phyloP scores from a whole-genome alignment of 2,113 vertebrate genomes.

The Laterallus jamaicensis region DNA sequence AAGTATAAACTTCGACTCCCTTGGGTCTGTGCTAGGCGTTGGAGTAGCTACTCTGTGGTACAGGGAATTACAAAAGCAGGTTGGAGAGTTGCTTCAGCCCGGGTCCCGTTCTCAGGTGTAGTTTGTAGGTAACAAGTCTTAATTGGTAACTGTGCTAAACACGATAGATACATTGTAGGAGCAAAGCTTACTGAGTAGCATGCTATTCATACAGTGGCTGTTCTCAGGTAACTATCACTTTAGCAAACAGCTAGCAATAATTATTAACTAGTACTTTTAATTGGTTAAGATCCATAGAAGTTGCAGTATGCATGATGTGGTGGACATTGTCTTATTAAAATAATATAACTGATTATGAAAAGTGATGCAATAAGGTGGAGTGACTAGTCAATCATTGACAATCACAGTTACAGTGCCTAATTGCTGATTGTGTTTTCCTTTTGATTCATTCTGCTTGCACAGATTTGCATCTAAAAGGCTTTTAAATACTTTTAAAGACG shows the following conservation, averaged over 20 bases:
- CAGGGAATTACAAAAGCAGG: fast-evolving
- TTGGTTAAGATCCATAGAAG: neutral
- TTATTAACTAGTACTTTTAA: neutral
- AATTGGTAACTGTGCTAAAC: neutral
- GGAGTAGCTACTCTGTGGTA: fast-evolving
- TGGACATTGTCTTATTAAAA: neutral
- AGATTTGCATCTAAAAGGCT: neutral
- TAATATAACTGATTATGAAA: neutral
- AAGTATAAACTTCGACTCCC: fast-evolving
- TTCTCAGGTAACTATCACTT: neutral
- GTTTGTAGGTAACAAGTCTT: neutral
- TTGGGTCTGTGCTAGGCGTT: fast-evolving
- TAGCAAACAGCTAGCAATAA: neutral
- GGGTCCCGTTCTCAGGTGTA: neutral
- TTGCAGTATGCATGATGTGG: neutral
- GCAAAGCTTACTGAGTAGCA: neutral
- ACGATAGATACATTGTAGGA: fast-evolving
- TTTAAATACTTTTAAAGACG: neutral
- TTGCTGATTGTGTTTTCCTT: neutral
- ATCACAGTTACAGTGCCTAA: neutral
- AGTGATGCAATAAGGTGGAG: neutral
- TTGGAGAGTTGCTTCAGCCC: neutral
- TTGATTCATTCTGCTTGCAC: neutral
- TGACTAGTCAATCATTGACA: neutral
- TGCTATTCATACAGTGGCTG: neutral